phyloP scores from a whole-genome alignment of 2,888 invertebrate species.

The Helleia helle region DNA sequence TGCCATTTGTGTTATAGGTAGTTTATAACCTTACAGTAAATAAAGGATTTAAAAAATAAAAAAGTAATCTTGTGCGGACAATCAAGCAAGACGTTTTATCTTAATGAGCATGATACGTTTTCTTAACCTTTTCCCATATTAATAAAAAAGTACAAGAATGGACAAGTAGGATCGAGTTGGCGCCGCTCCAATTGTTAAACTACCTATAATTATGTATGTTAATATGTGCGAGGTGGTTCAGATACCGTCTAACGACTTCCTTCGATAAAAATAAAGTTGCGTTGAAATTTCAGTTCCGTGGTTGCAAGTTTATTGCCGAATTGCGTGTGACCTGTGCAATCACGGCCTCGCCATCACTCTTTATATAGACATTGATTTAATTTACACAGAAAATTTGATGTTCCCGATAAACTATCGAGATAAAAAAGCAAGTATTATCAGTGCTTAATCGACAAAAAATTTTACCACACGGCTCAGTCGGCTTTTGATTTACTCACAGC shows the following conservation, averaged over 20 bases:
- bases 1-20: no score
- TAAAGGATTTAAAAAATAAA: no score
- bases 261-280: slow-evolving; percentile 71
- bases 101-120: no score
- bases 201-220: slow-evolving; percentile 72
- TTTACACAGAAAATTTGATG: slow-evolving; percentile 53
- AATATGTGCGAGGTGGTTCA: slow-evolving; percentile 65
- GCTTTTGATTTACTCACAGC: no score
- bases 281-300: slow-evolving; percentile 72
- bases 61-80: no score
- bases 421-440: not conserved
- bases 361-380: slow-evolving; percentile 71
- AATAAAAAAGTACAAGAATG: slow-evolving; percentile 55
- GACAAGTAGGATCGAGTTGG: slow-evolving; percentile 57
- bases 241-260: slow-evolving; percentile 72
- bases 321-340: slow-evolving; percentile 62
- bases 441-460: not conserved
- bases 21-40: no score
- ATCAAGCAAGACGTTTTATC: no score
- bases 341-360: slow-evolving; percentile 53
- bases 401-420: slow-evolving; percentile 17
- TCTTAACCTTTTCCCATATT: slow-evolving; percentile 48
- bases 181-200: slow-evolving; percentile 61
- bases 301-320: slow-evolving; percentile 65
- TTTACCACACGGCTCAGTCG: no score